Base-by-base conservation (phyloP, 2,113 vertebrate genomes). In the Sterrhoptilus dennistouni region DNA sequence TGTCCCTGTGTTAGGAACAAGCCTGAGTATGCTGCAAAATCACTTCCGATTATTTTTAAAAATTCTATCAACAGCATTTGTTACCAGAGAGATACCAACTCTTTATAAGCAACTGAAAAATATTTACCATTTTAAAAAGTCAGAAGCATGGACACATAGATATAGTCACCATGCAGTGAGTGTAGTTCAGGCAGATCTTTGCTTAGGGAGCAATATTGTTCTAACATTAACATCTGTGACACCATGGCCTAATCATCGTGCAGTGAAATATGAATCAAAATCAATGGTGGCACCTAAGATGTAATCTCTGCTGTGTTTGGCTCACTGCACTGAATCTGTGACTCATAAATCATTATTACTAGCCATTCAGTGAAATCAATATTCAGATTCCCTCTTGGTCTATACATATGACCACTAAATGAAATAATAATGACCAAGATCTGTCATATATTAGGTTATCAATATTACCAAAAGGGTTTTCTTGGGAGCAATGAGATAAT, bases 331-430 rank as follows among this genome's bases (percentile, higher is more conserved):
- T 96, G 94, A 97, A 98, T 95, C 95, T 96, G 97, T 96, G 97
- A 96, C 92, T 98, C 98, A 98, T 98, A 98, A 97, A 99, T 99
- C 98, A 99, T 93, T 98, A 98, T 98, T 98, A 98, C 97, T 98
- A 98, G 98, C 97, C 98, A 98, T 98, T 98, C 98, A 97, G 97
- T 98, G 97, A 98, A 83, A 99, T 99, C 98, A 96, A 99, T 99
- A 98, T 98, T 98, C 98, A 98, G 97, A 98, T 98, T 99, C 98
- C 98, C 98, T 97, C 97, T 98, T 98, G 98, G 98, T 98, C 97
- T 97, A 97, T 97, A 98, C 97, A 97, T 98, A 98, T 93, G 97
- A 98, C 98, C 98, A 97, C 98, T 98, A 98, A 98, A 98, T 98
- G 97, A 99, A 98, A 98, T 98, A 98, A 98, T 98, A 98, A 98